Conservation (phyloP, 53 echinoderm and acorn worm genomes). For the Henricia sp. region DNA sequence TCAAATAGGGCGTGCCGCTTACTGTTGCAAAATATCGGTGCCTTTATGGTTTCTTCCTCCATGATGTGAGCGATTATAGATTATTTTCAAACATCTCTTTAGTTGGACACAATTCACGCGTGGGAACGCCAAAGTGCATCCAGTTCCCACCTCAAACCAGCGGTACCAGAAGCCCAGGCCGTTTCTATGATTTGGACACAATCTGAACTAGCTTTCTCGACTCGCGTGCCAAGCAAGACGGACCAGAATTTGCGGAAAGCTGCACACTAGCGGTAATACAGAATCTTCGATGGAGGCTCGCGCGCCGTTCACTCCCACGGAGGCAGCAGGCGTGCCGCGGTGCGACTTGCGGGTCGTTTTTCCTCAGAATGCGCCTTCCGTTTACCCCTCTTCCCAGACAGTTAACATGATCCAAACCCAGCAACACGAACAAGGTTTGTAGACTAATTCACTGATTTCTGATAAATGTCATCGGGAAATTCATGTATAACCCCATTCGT, state of each 20-base stretch:
- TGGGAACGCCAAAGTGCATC: background rate
- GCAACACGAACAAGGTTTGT: background rate
- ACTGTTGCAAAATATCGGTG: too few relatives aligned
- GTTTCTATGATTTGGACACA: background rate
- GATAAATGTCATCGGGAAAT: background rate
- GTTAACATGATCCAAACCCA: background rate
- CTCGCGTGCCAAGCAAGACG: background rate
- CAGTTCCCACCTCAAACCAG: background rate
- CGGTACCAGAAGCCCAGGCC: background rate
- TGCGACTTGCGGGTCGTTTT: background rate
- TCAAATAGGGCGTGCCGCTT: too few relatives aligned
- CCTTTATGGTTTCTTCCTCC: too few relatives aligned
- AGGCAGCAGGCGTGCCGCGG: background rate
- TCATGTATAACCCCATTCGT: too few relatives aligned
- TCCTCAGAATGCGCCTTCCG: background rate
- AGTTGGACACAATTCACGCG: too few relatives aligned
- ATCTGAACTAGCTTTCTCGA: background rate
- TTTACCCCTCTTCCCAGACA: background rate
- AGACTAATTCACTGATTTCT: background rate
- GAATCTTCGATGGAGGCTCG: background rate
- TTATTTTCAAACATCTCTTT: too few relatives aligned
- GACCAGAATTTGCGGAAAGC: background rate
- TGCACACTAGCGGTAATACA: background rate
- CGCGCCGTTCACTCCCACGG: constrained; percentile 21
- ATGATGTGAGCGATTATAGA: too few relatives aligned